Evolutionary conservation across 2,797 vertebrate genomes (phyloP), one percentile per base, ranked within the genome.

Genomic region (Denticeps clupeoides): DNA sequence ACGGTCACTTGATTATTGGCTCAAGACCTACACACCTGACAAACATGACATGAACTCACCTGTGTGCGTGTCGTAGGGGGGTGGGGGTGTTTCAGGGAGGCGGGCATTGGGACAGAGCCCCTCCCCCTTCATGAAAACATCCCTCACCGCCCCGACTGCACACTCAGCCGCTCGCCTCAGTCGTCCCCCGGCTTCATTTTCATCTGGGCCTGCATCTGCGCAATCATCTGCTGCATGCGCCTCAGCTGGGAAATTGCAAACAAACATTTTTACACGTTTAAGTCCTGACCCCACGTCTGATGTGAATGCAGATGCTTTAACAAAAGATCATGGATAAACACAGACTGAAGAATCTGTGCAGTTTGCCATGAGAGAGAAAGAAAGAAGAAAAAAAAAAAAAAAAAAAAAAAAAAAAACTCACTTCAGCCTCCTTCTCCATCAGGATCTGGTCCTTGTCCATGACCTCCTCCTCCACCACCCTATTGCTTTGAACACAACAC

Each of bases 151-250:
- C 27, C 6, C 45, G 4, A 12, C 16, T 9, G 8, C 33, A 33
- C 10, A 18, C 24, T 25, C 8, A 16, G 38, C 4, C 2, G 13
- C 18, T 10, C 35, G 35, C 19, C 55, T 84, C 54, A 89, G 45
- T 92, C 85, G 0, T 92, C 91, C 23, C 85, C 91, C 2, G 95
- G 89, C 78, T 91, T 81, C 74, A 86, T 87, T 69, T 94, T 93
- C 91, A 97, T 98, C 79, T 98, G 93, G 0, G 89, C 89, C 71
- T 97, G 92, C 95, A 99, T 99, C 58, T 91, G 89, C 0, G 87
- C 84, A 2, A 99, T 97, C 95, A 99, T 95, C 74, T 98, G 91
- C 62, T 99, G 95, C 95, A 98, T 98, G 50, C 94, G 86, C 33
- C 91, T 89, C 58, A 99, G 78, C 95, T 99, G 23, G 6, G 45